Conservation (phyloP, 2,888 invertebrate genomes). For the Eremobia ochroleuca region DNA sequence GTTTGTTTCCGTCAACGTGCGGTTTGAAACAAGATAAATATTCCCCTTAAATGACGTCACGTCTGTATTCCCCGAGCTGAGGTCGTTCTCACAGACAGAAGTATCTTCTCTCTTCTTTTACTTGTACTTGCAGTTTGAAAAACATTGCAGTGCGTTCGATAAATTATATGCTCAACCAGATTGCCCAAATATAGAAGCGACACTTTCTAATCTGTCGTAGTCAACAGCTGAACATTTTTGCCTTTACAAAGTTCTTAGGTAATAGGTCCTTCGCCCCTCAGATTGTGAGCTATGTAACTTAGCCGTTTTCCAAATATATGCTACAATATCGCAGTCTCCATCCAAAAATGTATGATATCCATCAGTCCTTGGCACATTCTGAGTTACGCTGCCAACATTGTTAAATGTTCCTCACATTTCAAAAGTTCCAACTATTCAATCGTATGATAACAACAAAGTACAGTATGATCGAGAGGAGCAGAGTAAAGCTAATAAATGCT, state of each 20-base stretch:
- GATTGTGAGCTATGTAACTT: background rate
- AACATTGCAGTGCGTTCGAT: background rate
- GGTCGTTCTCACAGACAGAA: constrained; percentile 24
- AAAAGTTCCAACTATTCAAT: constrained; percentile 24
- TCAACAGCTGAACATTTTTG: background rate
- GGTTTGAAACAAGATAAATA: constrained; percentile 55
- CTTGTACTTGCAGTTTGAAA: constrained; percentile 21
- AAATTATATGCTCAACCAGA: background rate
- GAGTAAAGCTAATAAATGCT: constrained; percentile 56
- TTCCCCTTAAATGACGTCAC: constrained; percentile 50
- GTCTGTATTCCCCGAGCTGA: constrained; percentile 10
- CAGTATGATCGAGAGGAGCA: constrained; percentile 36
- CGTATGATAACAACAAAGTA: constrained; percentile 24
- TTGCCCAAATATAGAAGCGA: background rate
- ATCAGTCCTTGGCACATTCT: background rate
- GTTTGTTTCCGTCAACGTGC: constrained; percentile 61
- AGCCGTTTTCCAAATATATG: background rate
- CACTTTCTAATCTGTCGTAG: background rate
- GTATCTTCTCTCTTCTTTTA: constrained; percentile 16
- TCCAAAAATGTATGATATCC: background rate
- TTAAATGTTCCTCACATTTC: background rate
- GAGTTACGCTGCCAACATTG: background rate
- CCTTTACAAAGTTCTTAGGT: background rate
- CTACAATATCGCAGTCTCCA: background rate
- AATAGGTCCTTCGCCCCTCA: background rate